Evolutionary conservation across 2,113 vertebrate genomes (phyloP), one percentile per base, ranked within the genome.

Genomic region (Phaethornis superciliosus): DNA sequence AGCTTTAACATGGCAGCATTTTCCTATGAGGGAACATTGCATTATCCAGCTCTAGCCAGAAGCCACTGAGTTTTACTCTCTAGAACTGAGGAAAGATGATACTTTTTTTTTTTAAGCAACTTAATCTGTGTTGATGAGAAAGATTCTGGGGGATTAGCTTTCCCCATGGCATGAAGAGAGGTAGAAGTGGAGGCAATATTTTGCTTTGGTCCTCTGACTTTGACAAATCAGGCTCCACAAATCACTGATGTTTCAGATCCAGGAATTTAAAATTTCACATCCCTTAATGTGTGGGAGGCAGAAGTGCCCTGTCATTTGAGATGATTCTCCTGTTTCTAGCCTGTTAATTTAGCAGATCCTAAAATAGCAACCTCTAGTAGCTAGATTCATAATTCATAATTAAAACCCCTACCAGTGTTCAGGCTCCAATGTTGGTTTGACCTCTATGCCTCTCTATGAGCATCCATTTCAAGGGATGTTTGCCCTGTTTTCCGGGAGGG

Each of bases 301-400:
- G 42, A 85, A 93, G 26, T 77, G 20, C 14, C 37, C 59, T 81
- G 10, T 90, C 26, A 85, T 85, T 85, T 96, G 85, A 96, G 56
- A 83, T 47, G 68, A 81, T 85, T 67, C 96, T 96, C 26, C 85
- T 96, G 92, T 88, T 95, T 87, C 67, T 94, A 77, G 78, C 10
- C 5, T 91, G n/a, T 77, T 93, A 88, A 91, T 80, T 88, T 91
- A 85, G 26, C 37, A 87, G 60, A 47, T 95, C 76, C 76, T 8
- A 4, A 85, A 95, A 96, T 92, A 96, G 90, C 30, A 94, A 21
- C 26, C 20, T 42, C 59, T 59, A 80, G 71, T 91, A 90, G 32
- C 68, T 58, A 65, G 33, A 74, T 89, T 80, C 65, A 95, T 95
- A 90, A 94, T 72, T 94, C 82, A 88, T 72, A 88, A 95, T 88